These are phyloP conservation scores for Eilema griseolum DNA, from an alignment of 2,888 invertebrate species.

Conservation along the genomic window DNA sequence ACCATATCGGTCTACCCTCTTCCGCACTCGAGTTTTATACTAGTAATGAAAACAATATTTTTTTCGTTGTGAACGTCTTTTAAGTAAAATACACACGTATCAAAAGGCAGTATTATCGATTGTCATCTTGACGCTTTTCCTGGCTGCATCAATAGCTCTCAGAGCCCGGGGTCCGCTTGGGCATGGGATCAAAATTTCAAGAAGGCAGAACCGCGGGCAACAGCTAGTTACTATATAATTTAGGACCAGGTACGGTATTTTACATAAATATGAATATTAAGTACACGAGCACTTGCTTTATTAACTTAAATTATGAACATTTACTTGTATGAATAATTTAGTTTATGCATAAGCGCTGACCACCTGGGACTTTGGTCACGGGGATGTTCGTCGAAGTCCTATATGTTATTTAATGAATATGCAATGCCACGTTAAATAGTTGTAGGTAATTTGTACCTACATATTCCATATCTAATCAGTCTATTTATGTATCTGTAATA, in stretches of 20 bases:
- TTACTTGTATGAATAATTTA: slow-evolving; percentile 9
- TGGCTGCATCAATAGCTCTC: too few species aligned
- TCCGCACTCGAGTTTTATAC: too few species aligned
- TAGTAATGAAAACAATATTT: too few species aligned
- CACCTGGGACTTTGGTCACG: slow-evolving; percentile 13
- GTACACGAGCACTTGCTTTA: not conserved
- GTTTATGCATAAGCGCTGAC: not conserved
- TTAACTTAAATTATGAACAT: not conserved
- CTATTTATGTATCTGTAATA: not conserved
- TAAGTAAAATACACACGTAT: too few species aligned
- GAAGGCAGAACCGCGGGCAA: not conserved
- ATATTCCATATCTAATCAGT: not conserved
- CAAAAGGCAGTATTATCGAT: too few species aligned
- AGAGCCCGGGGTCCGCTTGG: too few species aligned
- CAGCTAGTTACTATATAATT: not conserved
- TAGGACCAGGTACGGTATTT: not conserved
- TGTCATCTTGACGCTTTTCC: too few species aligned
- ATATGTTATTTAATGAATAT: slow-evolving; percentile 14
- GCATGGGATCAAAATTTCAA: too few species aligned
- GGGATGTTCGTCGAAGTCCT: slow-evolving; percentile 2
- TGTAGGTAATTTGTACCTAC: slow-evolving; percentile 1
- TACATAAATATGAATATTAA: slow-evolving; percentile 2
- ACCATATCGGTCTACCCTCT: too few species aligned
- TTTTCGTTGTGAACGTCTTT: too few species aligned
- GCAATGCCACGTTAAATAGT: slow-evolving; percentile 2